phyloP scores from a whole-genome alignment of 2,888 invertebrate species.

The Cosmia pyralina region DNA sequence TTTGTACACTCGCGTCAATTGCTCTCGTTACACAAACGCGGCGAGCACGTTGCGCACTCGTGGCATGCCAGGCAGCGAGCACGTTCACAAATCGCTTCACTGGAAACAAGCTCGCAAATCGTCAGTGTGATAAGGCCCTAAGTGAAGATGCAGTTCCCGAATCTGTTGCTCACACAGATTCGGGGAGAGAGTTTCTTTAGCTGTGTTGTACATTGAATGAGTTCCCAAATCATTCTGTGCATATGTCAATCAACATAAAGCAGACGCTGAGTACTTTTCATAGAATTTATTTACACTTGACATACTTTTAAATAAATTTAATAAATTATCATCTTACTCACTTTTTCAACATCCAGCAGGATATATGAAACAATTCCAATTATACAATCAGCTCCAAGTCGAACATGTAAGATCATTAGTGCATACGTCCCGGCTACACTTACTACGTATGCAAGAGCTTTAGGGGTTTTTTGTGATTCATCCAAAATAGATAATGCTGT shows the following conservation, averaged over 20 bases:
- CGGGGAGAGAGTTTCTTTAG: not conserved
- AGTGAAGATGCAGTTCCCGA: not conserved
- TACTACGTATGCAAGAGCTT: slow-evolving; percentile 64
- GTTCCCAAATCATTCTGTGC: not conserved
- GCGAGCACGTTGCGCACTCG: too few relatives aligned
- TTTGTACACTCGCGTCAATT: too few relatives aligned
- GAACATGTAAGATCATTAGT: slow-evolving; percentile 69
- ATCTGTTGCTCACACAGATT: too few relatives aligned
- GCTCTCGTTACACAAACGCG: too few relatives aligned
- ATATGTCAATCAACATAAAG: not conserved
- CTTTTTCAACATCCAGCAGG: slow-evolving; percentile 71
- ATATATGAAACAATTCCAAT: slow-evolving; percentile 68
- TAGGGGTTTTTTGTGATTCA: slow-evolving; percentile 67
- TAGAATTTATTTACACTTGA: not conserved
- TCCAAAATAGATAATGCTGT: slow-evolving; percentile 75
- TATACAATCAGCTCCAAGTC: slow-evolving; percentile 71
- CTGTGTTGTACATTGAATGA: not conserved
- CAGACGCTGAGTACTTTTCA: not conserved
- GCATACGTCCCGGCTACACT: slow-evolving; percentile 65
- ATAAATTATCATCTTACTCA: slow-evolving; percentile 66
- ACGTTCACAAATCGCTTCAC: too few relatives aligned
- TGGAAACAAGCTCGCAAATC: too few relatives aligned
- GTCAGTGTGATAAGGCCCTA: too few relatives aligned
- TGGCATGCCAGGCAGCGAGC: too few relatives aligned
- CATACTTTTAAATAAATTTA: not conserved